Base-by-base conservation (phyloP, 2,888 invertebrate species). In the Proisotoma minuta region DNA sequence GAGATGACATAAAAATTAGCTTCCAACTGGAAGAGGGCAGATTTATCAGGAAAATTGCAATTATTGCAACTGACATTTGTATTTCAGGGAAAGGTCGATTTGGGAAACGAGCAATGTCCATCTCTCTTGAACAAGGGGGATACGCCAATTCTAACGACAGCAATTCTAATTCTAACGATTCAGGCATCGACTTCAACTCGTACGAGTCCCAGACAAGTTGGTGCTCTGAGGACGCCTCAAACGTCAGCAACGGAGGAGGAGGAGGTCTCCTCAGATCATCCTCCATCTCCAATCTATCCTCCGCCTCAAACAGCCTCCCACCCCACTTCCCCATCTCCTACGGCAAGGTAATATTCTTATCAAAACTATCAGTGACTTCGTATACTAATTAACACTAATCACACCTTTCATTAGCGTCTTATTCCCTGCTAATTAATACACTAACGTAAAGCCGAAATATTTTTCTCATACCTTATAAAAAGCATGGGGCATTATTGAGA, bases 101-200 rank as follows among this genome's bases (percentile, higher is more conserved):
- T 60, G 73, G 73, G 29, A 73, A 71, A 57, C 50, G 73, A 63
- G 68, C 68, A 5, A 58, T 70, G 12, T 59, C 68, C 3, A 59
- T 63, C 27, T 48, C 63, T 20, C 29, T 66, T 24, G 70, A 69
- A 10, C 58, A 63, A 56, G 61, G 58, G 1, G 64, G 62, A 2
- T 57, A 62, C 18, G 40, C 60, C 76, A n/a, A n/a, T n/a, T n/a
- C n/a, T n/a, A 84, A 85, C 66, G 89, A 89, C 77, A 91, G 91
- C 78, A 91, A 89, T 79, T 91, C 91, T 68, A 91, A 90, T 79
- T 91, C 91, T 68, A 91, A 90, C 81, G 92, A 92, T 79, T 91
- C 91, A 72, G 91, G 91, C 28, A 83, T 91, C 70, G 91, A 91
- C 77, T 86, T 87, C 74, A 84, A 86, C 74, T 66, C 66, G 15